A percentile compares a stretch with the other conserved stretches of the same genome.
Conservation (phyloP, 2,888 invertebrate genomes). For the Aporophyla lueneburgensis region DNA sequence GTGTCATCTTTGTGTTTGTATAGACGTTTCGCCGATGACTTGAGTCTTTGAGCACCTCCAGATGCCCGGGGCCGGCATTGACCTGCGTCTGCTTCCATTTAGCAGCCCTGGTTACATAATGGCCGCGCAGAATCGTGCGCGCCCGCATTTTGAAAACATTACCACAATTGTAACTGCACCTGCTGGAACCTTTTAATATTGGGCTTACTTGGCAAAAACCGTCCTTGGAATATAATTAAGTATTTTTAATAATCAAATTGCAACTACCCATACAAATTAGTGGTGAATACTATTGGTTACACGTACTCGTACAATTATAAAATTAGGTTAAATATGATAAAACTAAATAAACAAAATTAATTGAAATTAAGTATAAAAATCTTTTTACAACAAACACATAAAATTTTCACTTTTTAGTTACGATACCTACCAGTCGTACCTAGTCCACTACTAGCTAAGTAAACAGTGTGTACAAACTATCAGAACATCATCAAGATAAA, state of each 20-base stretch:
- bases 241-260: not conserved
- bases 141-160: constrained; percentile 36
- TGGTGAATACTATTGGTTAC: not conserved
- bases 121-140: not conserved
- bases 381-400: too few relatives aligned
- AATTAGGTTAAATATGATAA: not conserved
- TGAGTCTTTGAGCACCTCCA: not conserved
- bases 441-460: too few relatives aligned
- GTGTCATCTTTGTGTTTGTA: too few relatives aligned
- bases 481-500: too few relatives aligned
- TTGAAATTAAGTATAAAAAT: too few relatives aligned
- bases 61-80: constrained; percentile 4
- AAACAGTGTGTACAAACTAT: too few relatives aligned
- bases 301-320: not conserved
- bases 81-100: constrained; percentile 20
- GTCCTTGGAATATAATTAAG: not conserved
- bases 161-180: constrained; percentile 9
- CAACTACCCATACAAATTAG: not conserved
- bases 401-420: too few relatives aligned
- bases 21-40: not conserved
- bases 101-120: constrained; percentile 39
- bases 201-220: not conserved
- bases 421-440: too few relatives aligned
- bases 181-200: not conserved
- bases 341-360: not conserved